These are phyloP conservation scores for Trichosurus vulpecula DNA, from an alignment of 2,797 vertebrate species.

Conservation along the genomic window DNA sequence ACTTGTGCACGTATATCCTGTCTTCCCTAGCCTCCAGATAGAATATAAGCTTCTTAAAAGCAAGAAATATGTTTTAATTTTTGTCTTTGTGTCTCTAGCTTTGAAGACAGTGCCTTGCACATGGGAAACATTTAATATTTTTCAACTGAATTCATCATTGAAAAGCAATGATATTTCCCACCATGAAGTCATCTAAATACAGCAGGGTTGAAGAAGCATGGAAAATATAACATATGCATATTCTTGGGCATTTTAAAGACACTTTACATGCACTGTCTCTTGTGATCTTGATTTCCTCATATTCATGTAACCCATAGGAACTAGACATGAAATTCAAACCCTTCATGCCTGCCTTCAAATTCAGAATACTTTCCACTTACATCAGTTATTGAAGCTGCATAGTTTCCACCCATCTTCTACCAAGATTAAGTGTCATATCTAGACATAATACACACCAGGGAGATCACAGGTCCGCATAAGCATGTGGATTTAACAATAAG, in stretches of 20 bases:
- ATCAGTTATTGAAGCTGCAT: not conserved
- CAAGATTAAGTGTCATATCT: not conserved
- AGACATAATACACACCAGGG: not conserved
- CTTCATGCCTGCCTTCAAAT: not conserved
- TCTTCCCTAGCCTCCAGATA: too few species aligned
- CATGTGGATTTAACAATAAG: not conserved
- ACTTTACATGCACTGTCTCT: not conserved
- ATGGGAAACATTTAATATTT: not conserved
- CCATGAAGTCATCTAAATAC: not conserved
- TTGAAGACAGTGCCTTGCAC: not conserved
- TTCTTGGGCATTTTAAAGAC: not conserved
- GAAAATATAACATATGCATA: not conserved
- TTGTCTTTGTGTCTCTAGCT: not conserved
- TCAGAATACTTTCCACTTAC: not conserved
- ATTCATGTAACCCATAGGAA: not conserved
- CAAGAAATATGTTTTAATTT: not conserved
- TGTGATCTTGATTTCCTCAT: not conserved
- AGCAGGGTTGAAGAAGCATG: not conserved
- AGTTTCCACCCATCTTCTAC: not conserved
- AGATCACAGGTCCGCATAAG: not conserved
- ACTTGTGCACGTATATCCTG: not conserved
- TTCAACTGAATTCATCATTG: not conserved
- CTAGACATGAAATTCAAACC: not conserved
- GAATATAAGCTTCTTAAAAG: not conserved
- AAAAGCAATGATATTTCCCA: not conserved